Percentiles rank a stretch among this genome's conserved stretches.
Conservation (phyloP, 2,888 invertebrate genomes). For the Eristalinus aeneus region DNA sequence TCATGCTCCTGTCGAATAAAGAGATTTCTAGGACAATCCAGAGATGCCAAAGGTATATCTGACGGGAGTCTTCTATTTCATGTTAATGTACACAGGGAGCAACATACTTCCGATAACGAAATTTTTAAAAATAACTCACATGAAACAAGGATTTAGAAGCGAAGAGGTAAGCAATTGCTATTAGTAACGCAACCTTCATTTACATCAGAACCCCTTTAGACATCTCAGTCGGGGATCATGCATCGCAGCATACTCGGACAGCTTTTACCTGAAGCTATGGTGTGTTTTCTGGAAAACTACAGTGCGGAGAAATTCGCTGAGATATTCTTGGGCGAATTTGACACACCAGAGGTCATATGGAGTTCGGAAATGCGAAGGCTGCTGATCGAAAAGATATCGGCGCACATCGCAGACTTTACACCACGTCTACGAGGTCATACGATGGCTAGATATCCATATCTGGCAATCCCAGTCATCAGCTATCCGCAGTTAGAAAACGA, state of each 20-base stretch:
- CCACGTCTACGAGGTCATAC: constrained; percentile 96
- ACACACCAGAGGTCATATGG: constrained; percentile 99
- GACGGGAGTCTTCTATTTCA: constrained; percentile 98
- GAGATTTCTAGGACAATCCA: constrained; percentile 89
- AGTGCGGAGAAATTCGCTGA: constrained; percentile 99
- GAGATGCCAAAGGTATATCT: constrained; percentile 96
- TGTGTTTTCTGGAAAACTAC: constrained; percentile 98
- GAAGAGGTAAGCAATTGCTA: constrained; percentile 92
- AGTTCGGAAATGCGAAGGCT: constrained; percentile 97
- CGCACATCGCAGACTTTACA: constrained; percentile 98
- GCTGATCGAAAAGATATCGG: constrained; percentile 97
- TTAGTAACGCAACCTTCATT: no score
- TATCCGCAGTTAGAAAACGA: constrained; percentile 97
- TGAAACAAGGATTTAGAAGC: constrained; percentile 96
- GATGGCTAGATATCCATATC: constrained; percentile 95
- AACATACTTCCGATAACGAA: constrained; percentile 97
- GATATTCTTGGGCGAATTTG: constrained; percentile 98
- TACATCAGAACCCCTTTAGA: constrained; percentile 72
- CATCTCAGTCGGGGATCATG: constrained; percentile 89
- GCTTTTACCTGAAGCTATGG: constrained; percentile 98
- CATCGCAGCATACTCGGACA: constrained; percentile 95
- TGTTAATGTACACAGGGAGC: constrained; percentile 99
- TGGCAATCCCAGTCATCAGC: constrained; percentile 95
- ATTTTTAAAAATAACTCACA: constrained; percentile 96
- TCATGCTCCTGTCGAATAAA: background rate